Percentiles rank a stretch among this genome's conserved stretches.
phyloP scores from a whole-genome alignment of 2,113 vertebrate species.

The Sceloporus tristichus region DNA sequence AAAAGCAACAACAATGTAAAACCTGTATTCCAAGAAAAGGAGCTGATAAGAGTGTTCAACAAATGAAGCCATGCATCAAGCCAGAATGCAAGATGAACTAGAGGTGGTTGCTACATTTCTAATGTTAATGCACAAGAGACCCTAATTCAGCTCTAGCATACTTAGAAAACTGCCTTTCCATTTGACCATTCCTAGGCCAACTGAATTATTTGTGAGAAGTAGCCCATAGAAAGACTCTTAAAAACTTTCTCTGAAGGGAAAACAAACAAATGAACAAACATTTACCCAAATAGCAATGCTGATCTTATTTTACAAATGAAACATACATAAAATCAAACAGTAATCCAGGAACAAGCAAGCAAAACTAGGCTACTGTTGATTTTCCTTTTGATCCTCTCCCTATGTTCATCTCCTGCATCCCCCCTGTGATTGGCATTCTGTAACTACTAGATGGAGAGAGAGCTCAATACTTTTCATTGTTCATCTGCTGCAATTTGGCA shows the following conservation, averaged over 20 bases:
- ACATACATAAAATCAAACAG: background rate
- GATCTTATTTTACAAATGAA: constrained; percentile 22
- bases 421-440: constrained; percentile 7
- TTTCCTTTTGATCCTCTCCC: background rate
- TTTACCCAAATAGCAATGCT: background rate
- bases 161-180: background rate
- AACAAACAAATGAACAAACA: background rate
- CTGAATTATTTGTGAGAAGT: background rate
- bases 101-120: no score
- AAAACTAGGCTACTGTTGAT: background rate
- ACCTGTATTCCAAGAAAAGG: no score
- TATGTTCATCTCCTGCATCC: background rate
- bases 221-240: background rate
- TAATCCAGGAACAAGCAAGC: background rate
- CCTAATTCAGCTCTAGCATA: background rate
- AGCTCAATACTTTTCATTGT: background rate
- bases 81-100: no score
- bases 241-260: background rate
- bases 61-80: no score
- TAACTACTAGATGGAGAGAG: background rate
- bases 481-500: constrained; percentile 46
- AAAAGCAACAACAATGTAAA: no score
- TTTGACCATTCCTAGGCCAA: background rate
- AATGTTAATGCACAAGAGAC: no score
- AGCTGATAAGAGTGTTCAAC: no score